phyloP scores from a whole-genome alignment of 2,113 vertebrate genomes.

The Hypocryptadius cinnamomeus region DNA sequence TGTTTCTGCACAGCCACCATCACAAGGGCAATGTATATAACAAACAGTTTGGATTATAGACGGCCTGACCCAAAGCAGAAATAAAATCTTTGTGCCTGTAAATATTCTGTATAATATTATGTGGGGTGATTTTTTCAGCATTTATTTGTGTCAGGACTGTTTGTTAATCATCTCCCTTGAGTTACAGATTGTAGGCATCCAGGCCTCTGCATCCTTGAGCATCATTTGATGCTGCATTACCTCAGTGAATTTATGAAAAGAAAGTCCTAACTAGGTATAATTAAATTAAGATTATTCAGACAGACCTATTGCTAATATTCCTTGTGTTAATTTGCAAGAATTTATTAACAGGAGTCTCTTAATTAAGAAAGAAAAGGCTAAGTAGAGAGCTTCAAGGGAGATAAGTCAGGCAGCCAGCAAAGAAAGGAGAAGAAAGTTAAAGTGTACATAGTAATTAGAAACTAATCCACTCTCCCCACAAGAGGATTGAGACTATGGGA shows the following conservation, averaged over 20 bases:
- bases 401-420: slow-evolving; percentile 21
- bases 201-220: background rate
- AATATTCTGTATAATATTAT: background rate
- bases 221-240: background rate
- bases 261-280: background rate
- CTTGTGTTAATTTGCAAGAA: slow-evolving; percentile 38
- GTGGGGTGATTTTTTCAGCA: background rate
- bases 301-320: slow-evolving; percentile 22
- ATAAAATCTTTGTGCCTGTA: background rate
- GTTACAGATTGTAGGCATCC: background rate
- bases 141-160: background rate
- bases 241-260: background rate
- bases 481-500: background rate
- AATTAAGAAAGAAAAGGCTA: slow-evolving; percentile 52
- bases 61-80: background rate
- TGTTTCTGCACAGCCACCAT: background rate
- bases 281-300: slow-evolving; percentile 46
- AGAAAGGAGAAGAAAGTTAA: slow-evolving; percentile 27
- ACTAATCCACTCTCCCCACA: background rate
- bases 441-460: slow-evolving; percentile 37
- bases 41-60: background rate
- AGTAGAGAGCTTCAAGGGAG: slow-evolving; percentile 19
- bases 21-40: background rate
- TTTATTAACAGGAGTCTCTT: slow-evolving; percentile 38
- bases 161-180: background rate